Evolutionary conservation across 2,113 vertebrate genomes (phyloP).

Genomic region (Takifugu bimaculatus): DNA sequence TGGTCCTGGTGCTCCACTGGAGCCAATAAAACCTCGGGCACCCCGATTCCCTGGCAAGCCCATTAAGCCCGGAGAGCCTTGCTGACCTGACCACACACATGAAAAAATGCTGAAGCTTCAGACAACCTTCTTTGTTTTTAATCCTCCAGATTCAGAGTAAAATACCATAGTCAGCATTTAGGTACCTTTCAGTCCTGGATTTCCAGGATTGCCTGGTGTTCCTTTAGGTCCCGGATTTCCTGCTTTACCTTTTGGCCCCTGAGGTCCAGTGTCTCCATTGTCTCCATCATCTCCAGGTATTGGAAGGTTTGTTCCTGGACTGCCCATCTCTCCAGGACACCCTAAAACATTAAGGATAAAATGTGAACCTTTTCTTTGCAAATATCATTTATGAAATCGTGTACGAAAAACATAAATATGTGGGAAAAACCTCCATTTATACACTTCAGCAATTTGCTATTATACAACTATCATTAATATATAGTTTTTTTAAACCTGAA

Average conservation of each 20-base stretch:
- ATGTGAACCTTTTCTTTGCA: too few species aligned
- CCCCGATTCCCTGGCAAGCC: conserved; percentile 46
- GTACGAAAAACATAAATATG: too few species aligned
- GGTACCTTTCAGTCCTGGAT: conserved; percentile 49
- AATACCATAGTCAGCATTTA: too few species aligned
- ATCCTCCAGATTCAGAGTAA: too few species aligned
- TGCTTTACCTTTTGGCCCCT: conserved; percentile 29
- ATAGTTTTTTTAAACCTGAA: not conserved
- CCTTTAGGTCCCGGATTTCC: conserved; percentile 46
- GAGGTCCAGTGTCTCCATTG: conserved; percentile 51
- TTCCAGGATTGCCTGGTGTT: conserved; percentile 37
- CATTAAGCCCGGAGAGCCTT: conserved; percentile 39
- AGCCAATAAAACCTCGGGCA: conserved; percentile 20
- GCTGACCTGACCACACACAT: conserved; percentile 31
- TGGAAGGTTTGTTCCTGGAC: conserved; percentile 45
- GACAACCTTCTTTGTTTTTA: not conserved
- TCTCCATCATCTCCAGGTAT: conserved; percentile 78
- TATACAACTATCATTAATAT: too few species aligned
- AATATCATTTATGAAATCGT: too few species aligned
- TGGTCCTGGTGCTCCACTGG: conserved; percentile 17
- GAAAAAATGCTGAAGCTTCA: not conserved
- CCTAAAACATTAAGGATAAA: conserved; percentile 48
- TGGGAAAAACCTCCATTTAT: too few species aligned
- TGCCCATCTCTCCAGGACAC: conserved; percentile 36
- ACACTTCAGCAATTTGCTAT: too few species aligned